A percentile compares a stretch with the other conserved stretches of the same genome.
Conservation (phyloP, 2,797 vertebrate species). For the Mormyrus proboscirostris region DNA sequence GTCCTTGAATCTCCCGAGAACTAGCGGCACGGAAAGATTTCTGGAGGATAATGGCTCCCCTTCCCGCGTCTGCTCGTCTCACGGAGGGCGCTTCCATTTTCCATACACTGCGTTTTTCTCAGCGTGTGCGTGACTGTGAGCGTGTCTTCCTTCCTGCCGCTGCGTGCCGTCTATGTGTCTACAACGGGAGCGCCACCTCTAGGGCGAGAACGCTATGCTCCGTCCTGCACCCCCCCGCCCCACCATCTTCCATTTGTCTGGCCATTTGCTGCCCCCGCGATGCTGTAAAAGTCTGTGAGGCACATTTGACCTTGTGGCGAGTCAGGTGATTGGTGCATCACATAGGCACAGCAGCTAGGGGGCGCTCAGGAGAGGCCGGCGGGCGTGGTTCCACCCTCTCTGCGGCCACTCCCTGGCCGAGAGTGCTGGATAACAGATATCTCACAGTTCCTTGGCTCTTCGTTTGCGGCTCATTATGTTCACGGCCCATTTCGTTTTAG, state of each 20-base stretch:
- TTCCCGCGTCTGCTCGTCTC: not conserved
- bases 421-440: not conserved
- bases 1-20: not conserved
- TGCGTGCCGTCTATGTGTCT: not conserved
- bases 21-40: not conserved
- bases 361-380: not conserved
- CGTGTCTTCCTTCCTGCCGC: not conserved
- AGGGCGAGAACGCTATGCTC: not conserved
- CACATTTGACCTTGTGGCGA: not conserved
- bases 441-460: not conserved
- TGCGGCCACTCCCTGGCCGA: not conserved
- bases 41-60: not conserved
- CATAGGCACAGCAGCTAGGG: not conserved
- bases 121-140: slow-evolving; percentile 2
- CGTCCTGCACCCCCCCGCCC: not conserved
- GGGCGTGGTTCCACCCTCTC: not conserved
- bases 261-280: not conserved
- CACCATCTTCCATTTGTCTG: not conserved
- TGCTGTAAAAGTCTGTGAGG: not conserved
- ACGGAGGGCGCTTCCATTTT: not conserved
- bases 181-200: not conserved
- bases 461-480: not conserved
- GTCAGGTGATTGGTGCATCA: not conserved
- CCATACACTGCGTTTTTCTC: not conserved
- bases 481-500: not conserved